phyloP scores from a whole-genome alignment of 23 tunicate species.

The Ciona savignyi region DNA sequence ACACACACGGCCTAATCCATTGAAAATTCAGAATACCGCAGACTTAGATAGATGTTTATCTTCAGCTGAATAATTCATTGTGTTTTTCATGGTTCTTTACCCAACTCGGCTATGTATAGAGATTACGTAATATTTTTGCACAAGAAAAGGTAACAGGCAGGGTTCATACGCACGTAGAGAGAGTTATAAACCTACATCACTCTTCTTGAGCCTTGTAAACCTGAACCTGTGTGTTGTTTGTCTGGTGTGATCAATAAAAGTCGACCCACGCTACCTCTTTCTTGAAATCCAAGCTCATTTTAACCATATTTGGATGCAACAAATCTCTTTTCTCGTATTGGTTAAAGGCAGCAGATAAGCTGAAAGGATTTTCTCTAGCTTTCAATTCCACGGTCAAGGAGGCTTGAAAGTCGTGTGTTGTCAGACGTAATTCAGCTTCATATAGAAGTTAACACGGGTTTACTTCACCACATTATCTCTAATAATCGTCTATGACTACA shows the following conservation, averaged over 20 bases:
- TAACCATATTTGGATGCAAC: neutral
- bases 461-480: too few species aligned
- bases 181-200: neutral
- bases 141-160: neutral
- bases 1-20: too few species aligned
- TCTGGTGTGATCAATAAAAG: neutral
- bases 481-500: too few species aligned
- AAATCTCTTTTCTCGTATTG: neutral
- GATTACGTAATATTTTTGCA: neutral
- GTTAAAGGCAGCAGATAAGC: neutral
- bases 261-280: neutral
- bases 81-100: neutral
- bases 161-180: too few species aligned
- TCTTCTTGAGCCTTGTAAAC: neutral
- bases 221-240: neutral
- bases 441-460: too few species aligned
- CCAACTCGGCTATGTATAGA: neutral
- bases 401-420: neutral
- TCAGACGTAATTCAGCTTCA: too few species aligned
- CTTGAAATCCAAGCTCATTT: neutral
- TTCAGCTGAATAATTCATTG: neutral
- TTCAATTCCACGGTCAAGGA: too few species aligned
- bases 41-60: neutral
- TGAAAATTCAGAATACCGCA: neutral
- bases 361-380: too few species aligned